A percentile compares a stretch with the other conserved stretches of the same genome.
These are phyloP conservation scores for Patella pellucida DNA, from an alignment of 2,888 invertebrate species.

Conservation along the genomic window DNA sequence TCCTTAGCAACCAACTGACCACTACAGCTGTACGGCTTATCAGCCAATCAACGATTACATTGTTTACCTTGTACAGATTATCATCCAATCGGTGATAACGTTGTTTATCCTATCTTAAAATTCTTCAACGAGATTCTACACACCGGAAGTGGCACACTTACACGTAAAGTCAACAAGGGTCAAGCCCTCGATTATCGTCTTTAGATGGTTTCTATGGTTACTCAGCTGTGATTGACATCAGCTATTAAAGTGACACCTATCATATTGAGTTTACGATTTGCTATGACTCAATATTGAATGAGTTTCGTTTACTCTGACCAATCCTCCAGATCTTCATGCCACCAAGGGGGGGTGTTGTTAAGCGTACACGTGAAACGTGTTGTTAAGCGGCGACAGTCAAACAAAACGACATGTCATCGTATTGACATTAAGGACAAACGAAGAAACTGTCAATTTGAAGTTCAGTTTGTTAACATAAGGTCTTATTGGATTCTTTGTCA, in stretches of 20 bases:
- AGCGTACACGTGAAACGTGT: too few species aligned
- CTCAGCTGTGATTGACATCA: background rate
- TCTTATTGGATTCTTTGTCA: too few species aligned
- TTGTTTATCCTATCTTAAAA: slow-evolving; percentile 11
- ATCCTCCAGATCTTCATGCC: background rate
- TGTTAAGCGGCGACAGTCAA: too few species aligned
- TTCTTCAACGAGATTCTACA: background rate
- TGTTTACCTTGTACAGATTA: background rate
- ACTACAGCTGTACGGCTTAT: too few species aligned
- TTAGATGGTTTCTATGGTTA: background rate
- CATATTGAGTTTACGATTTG: background rate
- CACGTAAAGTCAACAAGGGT: slow-evolving; percentile 7
- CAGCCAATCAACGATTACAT: too few species aligned
- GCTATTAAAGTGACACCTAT: slow-evolving; percentile 9
- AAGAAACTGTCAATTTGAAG: too few species aligned
- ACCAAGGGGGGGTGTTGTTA: too few species aligned
- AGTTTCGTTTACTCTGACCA: background rate
- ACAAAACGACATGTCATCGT: too few species aligned
- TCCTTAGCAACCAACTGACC: too few species aligned
- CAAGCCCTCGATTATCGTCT: slow-evolving; percentile 2
- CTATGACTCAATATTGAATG: background rate
- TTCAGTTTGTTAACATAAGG: too few species aligned
- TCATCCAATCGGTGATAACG: background rate
- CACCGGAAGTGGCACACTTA: slow-evolving; percentile 10
- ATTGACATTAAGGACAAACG: too few species aligned